Conservation (phyloP, 2,113 vertebrate species). For the Xyliphius kryptos region DNA sequence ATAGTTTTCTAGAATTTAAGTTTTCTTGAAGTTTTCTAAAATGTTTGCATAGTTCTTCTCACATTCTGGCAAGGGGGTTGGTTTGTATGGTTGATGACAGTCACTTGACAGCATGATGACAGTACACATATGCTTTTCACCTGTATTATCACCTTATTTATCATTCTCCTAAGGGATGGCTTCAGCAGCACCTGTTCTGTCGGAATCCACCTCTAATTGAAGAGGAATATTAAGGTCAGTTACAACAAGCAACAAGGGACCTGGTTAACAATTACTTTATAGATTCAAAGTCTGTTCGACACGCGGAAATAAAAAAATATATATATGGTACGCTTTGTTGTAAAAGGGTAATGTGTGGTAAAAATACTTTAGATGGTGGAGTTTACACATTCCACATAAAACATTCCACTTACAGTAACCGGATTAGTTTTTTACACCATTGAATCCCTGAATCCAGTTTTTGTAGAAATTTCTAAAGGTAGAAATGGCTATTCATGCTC, state of each 20-base stretch:
- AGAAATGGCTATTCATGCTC: no score
- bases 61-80: constrained; percentile 1
- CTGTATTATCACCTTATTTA: constrained; percentile 3
- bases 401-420: no score
- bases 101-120: constrained; percentile 2
- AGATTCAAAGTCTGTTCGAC: constrained; percentile 5
- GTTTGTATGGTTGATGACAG: not conserved
- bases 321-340: not conserved
- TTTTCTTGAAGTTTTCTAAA: no score
- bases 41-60: not conserved
- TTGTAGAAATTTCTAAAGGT: no score
- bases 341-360: not conserved
- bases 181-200: constrained; percentile 7
- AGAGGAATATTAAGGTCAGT: constrained; percentile 10
- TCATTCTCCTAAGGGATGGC: not conserved
- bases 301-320: not conserved
- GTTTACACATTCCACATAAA: no score
- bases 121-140: not conserved
- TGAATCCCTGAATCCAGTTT: no score
- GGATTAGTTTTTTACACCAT: no score
- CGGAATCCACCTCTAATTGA: constrained; percentile 10
- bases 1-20: no score
- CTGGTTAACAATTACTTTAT: not conserved
- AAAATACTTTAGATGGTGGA: no score
- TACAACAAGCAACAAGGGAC: constrained; percentile 13